Base-by-base conservation (phyloP, 2,797 vertebrate genomes). In the Lagodon rhomboides region DNA sequence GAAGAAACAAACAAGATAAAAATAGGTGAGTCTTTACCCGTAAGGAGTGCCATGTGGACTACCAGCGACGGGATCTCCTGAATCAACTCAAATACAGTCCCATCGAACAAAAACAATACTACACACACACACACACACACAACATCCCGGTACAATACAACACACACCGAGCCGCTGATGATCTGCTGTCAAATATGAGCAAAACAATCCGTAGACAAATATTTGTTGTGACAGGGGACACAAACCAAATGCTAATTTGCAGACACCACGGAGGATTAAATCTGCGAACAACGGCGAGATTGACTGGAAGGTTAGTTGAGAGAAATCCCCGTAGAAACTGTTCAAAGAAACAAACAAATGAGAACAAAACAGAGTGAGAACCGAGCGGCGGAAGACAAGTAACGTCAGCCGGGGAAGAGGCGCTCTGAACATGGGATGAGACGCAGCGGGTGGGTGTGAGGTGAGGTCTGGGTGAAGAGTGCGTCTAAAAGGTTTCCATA, bases 191-290 rank as follows among this genome's bases (percentile, higher is more conserved):
- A 91, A 91, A 91, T 83, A 79, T 46, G 44, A 90, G 79, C 88
- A 85, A 91, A 91, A 91, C 90, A 91, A 91, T 85, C 87, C 84
- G 46, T 47, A 68, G 71, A 89, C 82, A 91, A 88, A 91, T 87
- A 93, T 92, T 88, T 90, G 87, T 90, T 89, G 82, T 90, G 91
- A 85, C 79, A 74, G 68, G 80, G 83, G 84, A 89, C 84, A 75
- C 81, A 82, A 87, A 74, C 77, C 77, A 81, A 89, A 90, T 92
- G 89, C 85, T 89, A 88, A 93, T 93, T 77, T 80, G 44, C 61
- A 72, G 53, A 84, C 77, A 49, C 87, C 84, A 55, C 80, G 15
- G 83, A 87, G 88, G 77, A 89, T 85, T 91, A 71, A 77, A 85
- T 80, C 80, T 86, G 73, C 75, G 87, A 91, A 78, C 74, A 75